Conservation (phyloP, 2,113 vertebrate species). For the Pongo pygmaeus region DNA sequence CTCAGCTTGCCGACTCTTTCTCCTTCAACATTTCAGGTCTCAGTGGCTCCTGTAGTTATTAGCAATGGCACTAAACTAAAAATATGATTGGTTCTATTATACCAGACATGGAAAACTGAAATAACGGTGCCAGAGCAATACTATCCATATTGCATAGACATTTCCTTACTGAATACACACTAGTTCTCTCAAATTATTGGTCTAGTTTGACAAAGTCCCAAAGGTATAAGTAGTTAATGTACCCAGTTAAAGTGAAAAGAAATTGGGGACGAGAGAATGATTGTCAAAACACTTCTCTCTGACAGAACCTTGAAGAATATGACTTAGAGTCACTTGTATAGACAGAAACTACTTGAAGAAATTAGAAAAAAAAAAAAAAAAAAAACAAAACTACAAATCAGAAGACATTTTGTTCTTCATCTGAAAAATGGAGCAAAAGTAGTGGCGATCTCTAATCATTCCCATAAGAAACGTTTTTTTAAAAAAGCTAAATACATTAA, state of each 20-base stretch:
- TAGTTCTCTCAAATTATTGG: not conserved
- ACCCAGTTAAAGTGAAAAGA: slow-evolving; percentile 1
- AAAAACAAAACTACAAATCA: not conserved
- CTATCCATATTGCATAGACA: not conserved
- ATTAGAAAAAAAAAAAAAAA: not conserved
- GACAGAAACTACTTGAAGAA: not conserved
- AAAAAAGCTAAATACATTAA: not conserved
- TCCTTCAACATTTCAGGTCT: not conserved
- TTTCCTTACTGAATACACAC: not conserved
- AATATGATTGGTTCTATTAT: not conserved
- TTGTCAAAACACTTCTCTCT: not conserved
- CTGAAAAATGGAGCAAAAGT: not conserved
- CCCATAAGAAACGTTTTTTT: not conserved
- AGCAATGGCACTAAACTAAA: not conserved
- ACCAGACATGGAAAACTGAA: not conserved
- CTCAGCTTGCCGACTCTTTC: not conserved
- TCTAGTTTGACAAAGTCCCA: not conserved
- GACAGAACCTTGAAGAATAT: not conserved
- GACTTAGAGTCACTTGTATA: not conserved
- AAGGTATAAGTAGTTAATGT: not conserved
- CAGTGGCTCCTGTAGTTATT: not conserved
- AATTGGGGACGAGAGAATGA: not conserved
- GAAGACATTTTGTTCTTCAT: not conserved
- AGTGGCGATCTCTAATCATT: not conserved
- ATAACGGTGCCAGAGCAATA: not conserved